Evolutionary conservation across 2,888 invertebrate genomes (phyloP), one percentile per base, ranked within the genome.

Genomic region (Epirrhoe alternata): DNA sequence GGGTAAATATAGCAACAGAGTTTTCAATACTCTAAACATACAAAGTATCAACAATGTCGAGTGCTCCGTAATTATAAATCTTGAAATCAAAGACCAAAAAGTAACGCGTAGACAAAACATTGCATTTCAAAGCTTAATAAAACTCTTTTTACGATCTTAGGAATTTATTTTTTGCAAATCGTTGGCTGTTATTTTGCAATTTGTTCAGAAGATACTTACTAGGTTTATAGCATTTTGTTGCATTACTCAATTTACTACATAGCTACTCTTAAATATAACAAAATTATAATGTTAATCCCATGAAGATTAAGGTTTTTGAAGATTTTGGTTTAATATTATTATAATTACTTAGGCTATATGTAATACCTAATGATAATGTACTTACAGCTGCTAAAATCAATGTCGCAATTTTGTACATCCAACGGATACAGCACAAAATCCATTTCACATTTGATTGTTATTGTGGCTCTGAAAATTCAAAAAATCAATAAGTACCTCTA

Each of bases 371-470:
- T 47, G 4, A 12, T 76, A 77, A 17, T 14, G 17, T 83, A 94
- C 95, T 94, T 88, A 95, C 95, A 95, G 82, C 95, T 95, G 83
- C 95, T 94, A 79, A 95, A 95, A 83, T 95, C 95, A 77, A 95
- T 94, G 64, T 93, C 93, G 83, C 95, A 95, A 76, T 94, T 94
- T 82, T 95, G 95, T 50, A 95, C 94, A 79, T 95, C 95, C 75
- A 95, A 82, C 16, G 95, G 95, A 78, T 95, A 95, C 68, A 95
- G 86, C 62, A 94, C 94, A 82, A 95, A 95, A 82, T 95, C 94
- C 95, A 95, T 95, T 84, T 95, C 94, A 82, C 95, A 95, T 84
- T 95, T 95, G 73, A 95, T 94, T 73, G 95, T 94, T 73, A 95
- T 94, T 66, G 95, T 95, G 38, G 95, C 95, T 74, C 95, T 95